phyloP scores from a whole-genome alignment of 2,888 invertebrate species.

The Sinohyriopsis cumingii region DNA sequence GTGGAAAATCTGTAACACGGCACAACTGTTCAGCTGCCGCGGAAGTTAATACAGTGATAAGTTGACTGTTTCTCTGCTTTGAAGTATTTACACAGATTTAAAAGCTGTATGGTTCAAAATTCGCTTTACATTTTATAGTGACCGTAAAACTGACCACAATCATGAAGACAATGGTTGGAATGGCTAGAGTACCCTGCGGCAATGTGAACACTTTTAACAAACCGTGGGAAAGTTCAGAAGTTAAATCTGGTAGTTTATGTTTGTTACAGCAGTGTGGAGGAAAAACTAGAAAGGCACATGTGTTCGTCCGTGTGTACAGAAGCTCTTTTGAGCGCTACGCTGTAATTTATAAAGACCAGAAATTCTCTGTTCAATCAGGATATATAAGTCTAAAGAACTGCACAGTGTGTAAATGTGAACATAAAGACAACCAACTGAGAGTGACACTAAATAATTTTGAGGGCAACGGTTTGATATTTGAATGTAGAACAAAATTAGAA shows the following conservation, averaged over 20 bases:
- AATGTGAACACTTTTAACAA: too few relatives aligned
- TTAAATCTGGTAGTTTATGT: constrained; percentile 43
- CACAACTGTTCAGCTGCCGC: too few relatives aligned
- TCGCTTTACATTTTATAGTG: too few relatives aligned
- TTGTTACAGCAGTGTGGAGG: constrained; percentile 41
- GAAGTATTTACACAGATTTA: too few relatives aligned
- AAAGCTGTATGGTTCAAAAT: too few relatives aligned
- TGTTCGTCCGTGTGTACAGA: constrained; percentile 53
- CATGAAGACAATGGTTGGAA: too few relatives aligned
- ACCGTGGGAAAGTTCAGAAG: constrained; percentile 33
- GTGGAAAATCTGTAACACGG: too few relatives aligned
- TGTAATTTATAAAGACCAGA: constrained; percentile 50
- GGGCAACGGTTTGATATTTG: constrained; percentile 49
- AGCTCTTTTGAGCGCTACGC: constrained; percentile 57
- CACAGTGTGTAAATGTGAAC: constrained; percentile 29
- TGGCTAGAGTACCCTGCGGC: too few relatives aligned
- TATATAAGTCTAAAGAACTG: constrained; percentile 54
- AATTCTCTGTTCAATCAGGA: constrained; percentile 43
- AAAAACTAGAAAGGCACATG: constrained; percentile 33
- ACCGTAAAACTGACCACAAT: too few relatives aligned
- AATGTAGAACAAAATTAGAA: constrained; percentile 28
- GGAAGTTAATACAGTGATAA: too few relatives aligned
- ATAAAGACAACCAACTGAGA: constrained; percentile 34
- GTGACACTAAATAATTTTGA: constrained; percentile 54
- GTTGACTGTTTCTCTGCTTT: too few relatives aligned